A percentile compares a stretch with the other conserved stretches of the same genome.
phyloP scores from a whole-genome alignment of 1,140 invertebrate genomes.

The Conus betulinus region DNA sequence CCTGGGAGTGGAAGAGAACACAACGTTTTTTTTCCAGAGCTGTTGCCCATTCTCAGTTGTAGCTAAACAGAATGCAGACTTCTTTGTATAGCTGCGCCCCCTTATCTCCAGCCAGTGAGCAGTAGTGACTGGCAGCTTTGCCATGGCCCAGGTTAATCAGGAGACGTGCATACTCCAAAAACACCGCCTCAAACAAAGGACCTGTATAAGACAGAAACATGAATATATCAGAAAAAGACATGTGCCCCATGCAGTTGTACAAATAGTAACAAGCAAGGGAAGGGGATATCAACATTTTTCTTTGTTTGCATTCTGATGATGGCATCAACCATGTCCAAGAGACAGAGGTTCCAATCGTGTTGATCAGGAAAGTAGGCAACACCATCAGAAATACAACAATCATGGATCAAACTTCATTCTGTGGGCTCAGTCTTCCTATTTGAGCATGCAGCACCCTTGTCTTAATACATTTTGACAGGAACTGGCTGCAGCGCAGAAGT shows the following conservation, averaged over 20 bases:
- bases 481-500: no score
- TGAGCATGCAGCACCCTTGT: no score
- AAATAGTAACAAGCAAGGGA: not conserved
- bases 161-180: conserved; percentile 73
- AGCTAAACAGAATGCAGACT: conserved; percentile 71
- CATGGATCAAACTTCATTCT: no score
- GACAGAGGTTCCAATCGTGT: no score
- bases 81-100: conserved; percentile 73
- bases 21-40: no score
- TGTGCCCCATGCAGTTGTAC: not conserved
- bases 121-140: conserved; percentile 69
- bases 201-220: conserved; percentile 49
- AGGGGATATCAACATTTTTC: not conserved
- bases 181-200: conserved; percentile 71
- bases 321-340: no score
- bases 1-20: no score
- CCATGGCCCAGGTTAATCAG: conserved; percentile 69
- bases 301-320: no score
- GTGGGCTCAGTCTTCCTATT: no score
- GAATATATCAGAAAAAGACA: not conserved
- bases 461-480: no score
- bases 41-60: conserved; percentile 62
- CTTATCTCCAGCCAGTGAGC: conserved; percentile 69
- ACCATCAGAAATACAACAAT: no score
- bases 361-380: no score